phyloP scores from a whole-genome alignment of 2,113 vertebrate genomes.

The Rana temporaria region DNA sequence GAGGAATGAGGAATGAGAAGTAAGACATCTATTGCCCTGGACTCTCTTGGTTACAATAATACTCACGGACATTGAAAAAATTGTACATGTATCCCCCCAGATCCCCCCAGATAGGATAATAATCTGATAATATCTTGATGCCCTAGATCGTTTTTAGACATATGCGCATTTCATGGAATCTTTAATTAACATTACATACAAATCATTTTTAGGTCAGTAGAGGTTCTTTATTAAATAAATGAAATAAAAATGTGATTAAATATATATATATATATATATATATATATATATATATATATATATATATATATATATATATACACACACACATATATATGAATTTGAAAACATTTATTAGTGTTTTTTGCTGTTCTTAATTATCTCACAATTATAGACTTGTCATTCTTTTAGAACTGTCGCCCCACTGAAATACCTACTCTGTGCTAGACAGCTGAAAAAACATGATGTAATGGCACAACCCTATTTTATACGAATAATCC shows the following conservation, averaged over 20 bases:
- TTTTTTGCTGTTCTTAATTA: not conserved
- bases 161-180: not conserved
- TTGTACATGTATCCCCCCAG: no score
- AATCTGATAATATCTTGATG: no score
- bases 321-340: no score
- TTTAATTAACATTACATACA: not conserved
- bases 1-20: no score
- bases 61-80: no score
- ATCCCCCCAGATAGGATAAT: no score
- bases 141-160: no score
- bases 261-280: not conserved
- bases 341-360: no score
- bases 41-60: no score
- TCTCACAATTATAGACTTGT: not conserved
- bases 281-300: not conserved
- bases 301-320: not conserved
- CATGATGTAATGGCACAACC: conserved; percentile 27
- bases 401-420: not conserved
- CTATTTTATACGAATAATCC: conserved; percentile 21
- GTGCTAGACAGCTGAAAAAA: conserved; percentile 20
- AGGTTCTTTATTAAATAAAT: no score
- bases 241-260: not conserved
- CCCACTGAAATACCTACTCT: not conserved
- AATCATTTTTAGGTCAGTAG: no score
- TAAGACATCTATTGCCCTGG: no score